Conservation (phyloP, 2,113 vertebrate species). For the Panurus biarmicus region DNA sequence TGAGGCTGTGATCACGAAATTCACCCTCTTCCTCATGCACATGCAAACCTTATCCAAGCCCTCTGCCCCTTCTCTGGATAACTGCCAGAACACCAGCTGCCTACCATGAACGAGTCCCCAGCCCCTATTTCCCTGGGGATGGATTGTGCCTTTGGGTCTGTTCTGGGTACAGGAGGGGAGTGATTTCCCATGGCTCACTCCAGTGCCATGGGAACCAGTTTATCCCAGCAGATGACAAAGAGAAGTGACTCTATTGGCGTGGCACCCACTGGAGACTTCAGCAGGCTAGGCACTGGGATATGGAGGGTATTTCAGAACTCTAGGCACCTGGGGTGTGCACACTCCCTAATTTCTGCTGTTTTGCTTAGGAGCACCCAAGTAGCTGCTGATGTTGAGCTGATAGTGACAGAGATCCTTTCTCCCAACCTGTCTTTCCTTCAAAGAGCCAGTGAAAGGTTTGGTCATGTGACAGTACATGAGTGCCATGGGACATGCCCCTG, state of each 20-base stretch:
- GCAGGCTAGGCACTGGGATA: neutral
- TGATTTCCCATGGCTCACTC: neutral
- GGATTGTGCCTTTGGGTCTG: neutral
- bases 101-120: neutral
- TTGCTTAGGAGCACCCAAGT: neutral
- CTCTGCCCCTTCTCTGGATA: neutral
- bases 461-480: neutral
- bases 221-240: neutral
- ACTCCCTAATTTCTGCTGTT: neutral
- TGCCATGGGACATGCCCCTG: rapidly evolving
- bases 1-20: neutral
- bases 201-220: neutral
- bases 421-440: neutral
- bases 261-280: neutral
- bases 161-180: neutral
- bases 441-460: neutral
- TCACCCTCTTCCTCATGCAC: neutral
- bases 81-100: neutral
- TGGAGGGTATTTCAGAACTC: neutral
- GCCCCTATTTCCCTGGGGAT: rapidly evolving
- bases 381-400: neutral
- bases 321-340: neutral
- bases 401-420: neutral
- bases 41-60: neutral
- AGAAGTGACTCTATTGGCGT: neutral